phyloP scores from a whole-genome alignment of 2,888 invertebrate genomes.

The Sericinus montela region DNA sequence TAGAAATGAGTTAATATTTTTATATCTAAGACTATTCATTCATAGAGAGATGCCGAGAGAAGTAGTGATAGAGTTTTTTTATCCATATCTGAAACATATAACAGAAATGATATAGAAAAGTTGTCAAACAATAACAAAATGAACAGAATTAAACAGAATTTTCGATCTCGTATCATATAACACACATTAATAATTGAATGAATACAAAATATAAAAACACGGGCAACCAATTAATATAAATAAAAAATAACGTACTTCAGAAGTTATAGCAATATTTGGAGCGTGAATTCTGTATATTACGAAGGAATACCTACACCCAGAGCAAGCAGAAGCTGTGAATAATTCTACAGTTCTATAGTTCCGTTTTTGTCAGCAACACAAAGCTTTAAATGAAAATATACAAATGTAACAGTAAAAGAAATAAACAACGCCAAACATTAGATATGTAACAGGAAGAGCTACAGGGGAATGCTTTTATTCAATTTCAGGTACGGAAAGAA shows the following conservation, averaged over 20 bases:
- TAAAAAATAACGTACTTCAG: not conserved
- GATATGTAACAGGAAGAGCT: not conserved
- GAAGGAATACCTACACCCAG: not conserved
- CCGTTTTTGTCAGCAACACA: constrained; percentile 7
- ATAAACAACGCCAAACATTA: constrained; percentile 11
- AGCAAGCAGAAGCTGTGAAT: constrained; percentile 11
- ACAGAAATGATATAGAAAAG: no score
- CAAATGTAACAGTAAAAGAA: constrained; percentile 7
- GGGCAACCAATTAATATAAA: not conserved
- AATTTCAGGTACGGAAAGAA: constrained; percentile 5
- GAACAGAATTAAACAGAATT: no score
- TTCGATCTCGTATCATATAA: no score
- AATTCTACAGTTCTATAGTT: constrained; percentile 14
- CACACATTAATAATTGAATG: no score
- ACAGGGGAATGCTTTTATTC: constrained; percentile 3
- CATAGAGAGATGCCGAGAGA: no score
- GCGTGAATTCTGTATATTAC: constrained; percentile 14
- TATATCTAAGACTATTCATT: no score
- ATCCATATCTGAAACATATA: no score
- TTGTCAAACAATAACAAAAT: no score
- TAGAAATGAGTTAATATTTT: no score
- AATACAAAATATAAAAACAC: not conserved
- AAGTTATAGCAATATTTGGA: constrained; percentile 7
- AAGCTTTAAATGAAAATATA: constrained; percentile 16
- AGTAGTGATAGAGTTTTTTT: no score